Percentiles rank a stretch among this genome's conserved stretches.
These are phyloP conservation scores for Nomada fucata DNA, from an alignment of 2,888 invertebrate genomes.

Conservation along the genomic window DNA sequence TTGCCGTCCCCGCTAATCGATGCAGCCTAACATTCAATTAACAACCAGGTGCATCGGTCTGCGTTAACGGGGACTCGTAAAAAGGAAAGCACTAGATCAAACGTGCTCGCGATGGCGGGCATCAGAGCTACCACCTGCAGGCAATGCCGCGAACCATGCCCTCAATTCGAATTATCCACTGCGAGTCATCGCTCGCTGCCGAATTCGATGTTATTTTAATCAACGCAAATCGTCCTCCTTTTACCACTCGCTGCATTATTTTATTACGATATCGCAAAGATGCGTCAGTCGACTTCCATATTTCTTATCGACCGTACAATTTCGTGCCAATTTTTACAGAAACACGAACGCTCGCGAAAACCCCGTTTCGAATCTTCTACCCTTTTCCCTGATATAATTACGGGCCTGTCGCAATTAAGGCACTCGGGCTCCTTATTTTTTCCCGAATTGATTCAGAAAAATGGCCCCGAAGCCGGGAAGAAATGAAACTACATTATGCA, in stretches of 20 bases:
- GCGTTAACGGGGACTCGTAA: constrained; percentile 16
- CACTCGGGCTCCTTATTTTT: constrained; percentile 38
- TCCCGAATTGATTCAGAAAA: constrained; percentile 46
- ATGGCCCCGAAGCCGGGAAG: constrained; percentile 37
- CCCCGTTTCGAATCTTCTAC: background rate
- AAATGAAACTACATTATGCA: constrained; percentile 66
- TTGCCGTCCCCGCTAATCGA: background rate
- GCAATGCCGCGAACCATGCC: background rate
- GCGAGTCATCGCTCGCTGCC: constrained; percentile 9
- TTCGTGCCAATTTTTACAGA: background rate
- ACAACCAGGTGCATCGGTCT: constrained; percentile 11
- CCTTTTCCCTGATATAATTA: constrained; percentile 45
- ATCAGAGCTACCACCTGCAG: constrained; percentile 24
- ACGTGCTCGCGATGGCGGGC: constrained; percentile 10
- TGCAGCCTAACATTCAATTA: constrained; percentile 21
- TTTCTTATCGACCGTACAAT: background rate
- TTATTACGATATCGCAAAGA: background rate
- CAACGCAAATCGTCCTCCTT: background rate
- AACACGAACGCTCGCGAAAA: constrained; percentile 1
- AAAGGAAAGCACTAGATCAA: constrained; percentile 42
- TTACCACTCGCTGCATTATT: too few relatives aligned
- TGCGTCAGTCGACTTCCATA: too few relatives aligned
- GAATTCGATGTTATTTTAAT: background rate
- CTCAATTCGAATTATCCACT: constrained; percentile 17
- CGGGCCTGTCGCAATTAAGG: constrained; percentile 47